These are phyloP conservation scores for Dasysyrphus tricinctus DNA, from an alignment of 2,888 invertebrate species.

Conservation along the genomic window DNA sequence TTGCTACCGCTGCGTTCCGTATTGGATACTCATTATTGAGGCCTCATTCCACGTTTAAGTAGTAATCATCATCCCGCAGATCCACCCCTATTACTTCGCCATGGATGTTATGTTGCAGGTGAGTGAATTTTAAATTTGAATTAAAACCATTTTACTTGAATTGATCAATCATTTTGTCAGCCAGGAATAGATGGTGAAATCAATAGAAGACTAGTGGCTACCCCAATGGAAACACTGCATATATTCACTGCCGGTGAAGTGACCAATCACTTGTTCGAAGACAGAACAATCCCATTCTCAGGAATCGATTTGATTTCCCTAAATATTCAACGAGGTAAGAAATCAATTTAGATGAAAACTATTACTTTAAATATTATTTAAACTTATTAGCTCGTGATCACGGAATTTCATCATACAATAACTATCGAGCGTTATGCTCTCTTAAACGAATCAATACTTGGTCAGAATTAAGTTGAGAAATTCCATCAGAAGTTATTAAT, in stretches of 20 bases:
- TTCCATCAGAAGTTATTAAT: constrained; percentile 92
- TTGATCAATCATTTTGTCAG: constrained; percentile 80
- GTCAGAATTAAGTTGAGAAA: constrained; percentile 93
- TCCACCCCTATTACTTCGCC: constrained; percentile 92
- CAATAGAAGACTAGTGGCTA: constrained; percentile 92
- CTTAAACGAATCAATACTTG: constrained; percentile 92
- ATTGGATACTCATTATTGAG: constrained; percentile 95
- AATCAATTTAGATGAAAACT: background rate
- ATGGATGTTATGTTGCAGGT: constrained; percentile 88
- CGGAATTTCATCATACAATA: constrained; percentile 94
- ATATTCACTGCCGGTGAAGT: constrained; percentile 97
- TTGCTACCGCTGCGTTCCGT: constrained; percentile 95
- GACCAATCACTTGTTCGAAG: constrained; percentile 97
- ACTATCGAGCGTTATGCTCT: constrained; percentile 95
- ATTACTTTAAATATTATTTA: background rate
- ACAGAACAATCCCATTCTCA: constrained; percentile 93
- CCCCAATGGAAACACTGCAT: constrained; percentile 96
- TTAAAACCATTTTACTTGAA: background rate
- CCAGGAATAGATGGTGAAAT: constrained; percentile 93
- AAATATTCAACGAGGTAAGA: constrained; percentile 90
- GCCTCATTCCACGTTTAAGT: constrained; percentile 93
- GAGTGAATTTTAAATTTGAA: background rate
- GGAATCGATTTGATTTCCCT: constrained; percentile 96
- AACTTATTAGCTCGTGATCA: constrained; percentile 89
- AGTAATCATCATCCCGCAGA: constrained; percentile 91